Conservation (phyloP, 2,888 invertebrate species). For the Andrena haemorrhoa region DNA sequence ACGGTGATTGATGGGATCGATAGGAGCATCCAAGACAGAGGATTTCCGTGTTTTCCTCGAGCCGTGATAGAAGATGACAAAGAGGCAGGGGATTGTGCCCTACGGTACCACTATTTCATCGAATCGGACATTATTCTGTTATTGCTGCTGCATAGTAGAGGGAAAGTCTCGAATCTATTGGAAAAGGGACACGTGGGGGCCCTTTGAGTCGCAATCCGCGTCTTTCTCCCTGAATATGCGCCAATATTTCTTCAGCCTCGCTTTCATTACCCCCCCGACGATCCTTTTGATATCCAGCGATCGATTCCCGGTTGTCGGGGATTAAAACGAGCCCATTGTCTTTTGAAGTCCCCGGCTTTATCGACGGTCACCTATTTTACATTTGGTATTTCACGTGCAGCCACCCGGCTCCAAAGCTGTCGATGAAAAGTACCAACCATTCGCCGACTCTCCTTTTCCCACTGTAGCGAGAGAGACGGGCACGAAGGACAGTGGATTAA, state of each 20-base stretch:
- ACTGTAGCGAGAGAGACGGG: too few species aligned
- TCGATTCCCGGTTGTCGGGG: slow-evolving; percentile 15
- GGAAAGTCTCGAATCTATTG: slow-evolving; percentile 30
- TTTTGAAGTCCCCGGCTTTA: neutral
- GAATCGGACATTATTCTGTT: slow-evolving; percentile 43
- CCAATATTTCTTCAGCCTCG: slow-evolving; percentile 24
- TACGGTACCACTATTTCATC: slow-evolving; percentile 23
- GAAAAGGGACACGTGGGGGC: slow-evolving; percentile 47
- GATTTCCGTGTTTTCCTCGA: neutral
- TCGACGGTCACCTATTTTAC: neutral
- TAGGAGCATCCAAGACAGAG: too few species aligned
- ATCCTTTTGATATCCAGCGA: slow-evolving; percentile 24
- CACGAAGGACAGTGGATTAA: neutral
- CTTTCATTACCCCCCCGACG: slow-evolving; percentile 18
- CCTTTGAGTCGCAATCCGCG: slow-evolving; percentile 16
- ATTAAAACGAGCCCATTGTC: slow-evolving; percentile 38
- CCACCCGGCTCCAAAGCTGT: neutral
- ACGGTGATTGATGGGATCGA: too few species aligned
- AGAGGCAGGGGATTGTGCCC: neutral
- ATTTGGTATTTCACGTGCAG: neutral
- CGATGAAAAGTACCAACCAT: neutral
- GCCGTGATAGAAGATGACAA: neutral
- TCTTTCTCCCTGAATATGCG: slow-evolving; percentile 15
- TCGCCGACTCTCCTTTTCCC: neutral
- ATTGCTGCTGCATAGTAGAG: slow-evolving; percentile 16